Evolutionary conservation across 2,888 invertebrate genomes (phyloP).

Genomic region (Agriotes lineatus): DNA sequence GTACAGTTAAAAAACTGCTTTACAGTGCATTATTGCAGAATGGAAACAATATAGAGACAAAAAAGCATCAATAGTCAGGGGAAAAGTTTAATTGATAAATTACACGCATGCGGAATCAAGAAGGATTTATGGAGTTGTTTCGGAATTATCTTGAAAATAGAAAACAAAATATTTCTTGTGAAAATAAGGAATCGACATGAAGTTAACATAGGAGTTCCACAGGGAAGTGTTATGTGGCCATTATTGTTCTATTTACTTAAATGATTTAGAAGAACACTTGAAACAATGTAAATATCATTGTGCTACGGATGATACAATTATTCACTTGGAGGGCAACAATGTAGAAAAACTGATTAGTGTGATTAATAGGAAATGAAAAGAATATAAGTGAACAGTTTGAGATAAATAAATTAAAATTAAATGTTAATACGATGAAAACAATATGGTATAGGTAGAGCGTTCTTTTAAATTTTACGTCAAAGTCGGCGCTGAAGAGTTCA

Average conservation of each 20-base stretch:
- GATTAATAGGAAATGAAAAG: background rate
- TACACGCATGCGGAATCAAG: background rate
- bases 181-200: background rate
- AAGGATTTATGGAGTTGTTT: no score
- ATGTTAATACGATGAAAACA: background rate
- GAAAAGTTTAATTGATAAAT: background rate
- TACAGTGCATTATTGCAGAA: slow-evolving; percentile 3
- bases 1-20: slow-evolving; percentile 1
- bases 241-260: background rate
- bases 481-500: no score
- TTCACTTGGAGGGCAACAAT: background rate
- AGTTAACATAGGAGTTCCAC: background rate
- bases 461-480: no score
- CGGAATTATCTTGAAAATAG: no score
- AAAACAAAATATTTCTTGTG: background rate
- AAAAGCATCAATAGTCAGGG: background rate
- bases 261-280: background rate
- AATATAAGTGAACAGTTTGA: background rate
- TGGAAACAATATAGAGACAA: background rate
- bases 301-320: background rate
- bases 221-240: background rate
- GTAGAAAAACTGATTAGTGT: background rate
- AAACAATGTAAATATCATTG: background rate
- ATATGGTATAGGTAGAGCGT: no score
- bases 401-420: background rate